Evolutionary conservation across 2,888 invertebrate species (phyloP), one percentile per base, ranked within the genome.

Genomic region (Mantis religiosa): DNA sequence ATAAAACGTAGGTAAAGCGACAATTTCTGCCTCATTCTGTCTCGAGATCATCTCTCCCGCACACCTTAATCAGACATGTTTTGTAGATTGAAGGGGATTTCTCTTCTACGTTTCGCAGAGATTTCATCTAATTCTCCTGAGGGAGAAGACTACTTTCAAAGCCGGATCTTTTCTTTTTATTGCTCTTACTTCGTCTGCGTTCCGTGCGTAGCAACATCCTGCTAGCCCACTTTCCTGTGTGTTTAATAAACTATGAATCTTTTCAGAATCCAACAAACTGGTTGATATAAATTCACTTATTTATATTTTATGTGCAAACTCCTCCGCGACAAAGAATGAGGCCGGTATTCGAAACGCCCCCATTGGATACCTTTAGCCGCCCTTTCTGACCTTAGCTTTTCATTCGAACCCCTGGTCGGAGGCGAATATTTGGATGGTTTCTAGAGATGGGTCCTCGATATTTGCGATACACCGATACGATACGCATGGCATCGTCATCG

Each of bases 61-160:
- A 71, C 54, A 71, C 87, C 87, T 87, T 87, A 87, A 87, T 87
- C 82, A 87, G 87, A 87, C 87, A 15, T 87, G 87, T 87, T 87
- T 87, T 34, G 82, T 87, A 41, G 82, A 82, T 82, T 87, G 27
- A 87, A 71, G 87, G 87, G 82, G 82, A 34, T 82, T 87, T 27
- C 82, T 87, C 54, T 20, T 54, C 54, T 54, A 3, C 54, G 20
- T 30, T 34, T 82, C 30, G 14, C 87, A 30, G 27, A 87, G 87
- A 34, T 87, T 87, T 87, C 87, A 82, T 82, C 87, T 87, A 34
- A 82, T 82, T 82, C 87, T 71, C 54, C 25, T 15, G 54, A 71
- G 54, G 54, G 25, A 41, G 41, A 71, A 71, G 54, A 71, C 20
- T 71, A 71, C 54, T 71, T 71, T 71, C 54, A 20, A 71, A 71